Conservation (phyloP, 2,888 invertebrate species). For the Latheticus oryzae region DNA sequence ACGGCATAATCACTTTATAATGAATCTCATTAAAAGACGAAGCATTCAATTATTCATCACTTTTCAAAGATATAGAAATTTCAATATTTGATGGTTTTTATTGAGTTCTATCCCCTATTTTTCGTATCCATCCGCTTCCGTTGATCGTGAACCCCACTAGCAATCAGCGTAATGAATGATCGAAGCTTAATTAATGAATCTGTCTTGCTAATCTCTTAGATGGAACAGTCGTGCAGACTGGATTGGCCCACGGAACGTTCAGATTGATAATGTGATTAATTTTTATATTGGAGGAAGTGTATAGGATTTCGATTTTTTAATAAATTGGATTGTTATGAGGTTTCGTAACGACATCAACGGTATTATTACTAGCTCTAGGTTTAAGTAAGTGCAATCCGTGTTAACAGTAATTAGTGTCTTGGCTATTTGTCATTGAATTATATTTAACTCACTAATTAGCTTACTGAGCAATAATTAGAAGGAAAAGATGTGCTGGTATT, state of each 20-base stretch:
- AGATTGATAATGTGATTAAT: constrained; percentile 67
- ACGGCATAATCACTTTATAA: constrained; percentile 37
- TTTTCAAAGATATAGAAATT: constrained; percentile 16
- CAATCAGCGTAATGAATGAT: constrained; percentile 67
- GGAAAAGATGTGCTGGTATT: constrained; percentile 9
- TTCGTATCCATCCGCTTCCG: constrained; percentile 18
- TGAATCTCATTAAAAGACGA: constrained; percentile 23
- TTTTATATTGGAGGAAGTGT: constrained; percentile 60
- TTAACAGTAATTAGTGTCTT: constrained; percentile 43
- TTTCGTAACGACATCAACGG: constrained; percentile 53
- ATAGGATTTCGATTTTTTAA: constrained; percentile 62
- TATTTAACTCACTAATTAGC: constrained; percentile 40
- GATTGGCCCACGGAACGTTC: constrained; percentile 62
- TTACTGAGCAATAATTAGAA: constrained; percentile 25
- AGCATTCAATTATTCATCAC: constrained; percentile 28
- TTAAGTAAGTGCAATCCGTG: constrained; percentile 44
- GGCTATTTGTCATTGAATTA: constrained; percentile 43
- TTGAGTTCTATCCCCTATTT: constrained; percentile 10
- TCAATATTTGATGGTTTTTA: constrained; percentile 28
- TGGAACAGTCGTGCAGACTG: constrained; percentile 63
- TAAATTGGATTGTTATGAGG: constrained; percentile 60
- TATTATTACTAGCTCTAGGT: constrained; percentile 34
- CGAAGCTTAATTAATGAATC: constrained; percentile 67
- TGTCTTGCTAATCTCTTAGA: constrained; percentile 68
- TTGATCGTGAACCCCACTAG: constrained; percentile 44